These are phyloP conservation scores for Torymus tubicola DNA, from an alignment of 2,888 invertebrate genomes.

Conservation along the genomic window DNA sequence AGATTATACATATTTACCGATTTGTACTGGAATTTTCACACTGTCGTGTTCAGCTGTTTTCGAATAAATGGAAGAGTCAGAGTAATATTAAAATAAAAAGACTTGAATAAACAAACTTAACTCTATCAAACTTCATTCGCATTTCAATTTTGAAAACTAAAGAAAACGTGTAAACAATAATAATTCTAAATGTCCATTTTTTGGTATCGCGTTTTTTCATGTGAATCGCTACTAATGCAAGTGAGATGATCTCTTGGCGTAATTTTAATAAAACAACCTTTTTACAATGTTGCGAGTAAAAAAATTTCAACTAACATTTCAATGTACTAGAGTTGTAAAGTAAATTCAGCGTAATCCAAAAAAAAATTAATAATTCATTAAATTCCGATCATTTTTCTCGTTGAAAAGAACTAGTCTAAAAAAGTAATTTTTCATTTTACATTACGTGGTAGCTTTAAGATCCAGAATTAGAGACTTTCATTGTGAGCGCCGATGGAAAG, in stretches of 20 bases:
- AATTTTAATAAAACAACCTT: slow-evolving; percentile 54
- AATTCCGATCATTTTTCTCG: slow-evolving; percentile 54
- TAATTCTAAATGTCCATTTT: slow-evolving; percentile 50
- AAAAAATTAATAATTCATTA: slow-evolving; percentile 39
- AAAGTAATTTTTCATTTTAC: slow-evolving; percentile 55
- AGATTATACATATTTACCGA: slow-evolving; percentile 35
- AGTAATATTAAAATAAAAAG: slow-evolving; percentile 46
- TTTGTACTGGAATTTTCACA: slow-evolving; percentile 53
- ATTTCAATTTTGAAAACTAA: slow-evolving; percentile 46
- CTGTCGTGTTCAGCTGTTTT: slow-evolving; percentile 43
- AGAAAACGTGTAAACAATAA: slow-evolving; percentile 34
- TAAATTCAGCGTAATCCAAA: slow-evolving; percentile 48
- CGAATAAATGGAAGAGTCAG: slow-evolving; percentile 39
- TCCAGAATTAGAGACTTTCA: slow-evolving; percentile 61
- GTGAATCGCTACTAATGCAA: slow-evolving; percentile 46
- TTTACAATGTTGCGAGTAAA: slow-evolving; percentile 47
- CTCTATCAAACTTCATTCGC: slow-evolving; percentile 44
- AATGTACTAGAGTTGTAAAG: slow-evolving; percentile 50
- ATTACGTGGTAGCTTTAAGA: slow-evolving; percentile 60
- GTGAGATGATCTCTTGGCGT: slow-evolving; percentile 53
- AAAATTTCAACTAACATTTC: slow-evolving; percentile 49
- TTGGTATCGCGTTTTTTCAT: slow-evolving; percentile 51
- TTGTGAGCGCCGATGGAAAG: slow-evolving; percentile 57
- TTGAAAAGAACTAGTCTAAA: slow-evolving; percentile 57
- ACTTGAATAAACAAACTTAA: slow-evolving; percentile 47